These are phyloP conservation scores for Elachura formosa DNA, from an alignment of 2,113 vertebrate species.

Conservation along the genomic window DNA sequence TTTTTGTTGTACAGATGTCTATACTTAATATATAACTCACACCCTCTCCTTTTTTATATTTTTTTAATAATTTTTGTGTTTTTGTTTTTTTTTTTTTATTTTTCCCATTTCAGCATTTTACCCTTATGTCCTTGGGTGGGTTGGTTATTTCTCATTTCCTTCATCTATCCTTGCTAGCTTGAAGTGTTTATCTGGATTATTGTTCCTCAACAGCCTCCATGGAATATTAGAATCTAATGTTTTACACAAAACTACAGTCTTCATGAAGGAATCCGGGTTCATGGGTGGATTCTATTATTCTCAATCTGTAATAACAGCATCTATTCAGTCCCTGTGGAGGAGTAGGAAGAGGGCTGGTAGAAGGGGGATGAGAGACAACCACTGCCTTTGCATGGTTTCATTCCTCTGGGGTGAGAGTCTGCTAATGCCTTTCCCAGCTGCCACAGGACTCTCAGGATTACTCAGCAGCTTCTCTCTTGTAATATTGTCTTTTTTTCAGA, in stretches of 20 bases:
- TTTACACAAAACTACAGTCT: neutral
- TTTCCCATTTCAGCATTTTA: neutral
- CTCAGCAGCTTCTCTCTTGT: neutral
- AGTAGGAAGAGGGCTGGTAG: neutral
- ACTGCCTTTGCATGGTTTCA: neutral
- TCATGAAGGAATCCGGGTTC: neutral
- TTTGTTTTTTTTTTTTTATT: fast-evolving
- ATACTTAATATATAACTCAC: neutral
- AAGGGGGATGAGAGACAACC: neutral
- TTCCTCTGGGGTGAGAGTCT: neutral
- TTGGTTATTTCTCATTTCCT: neutral
- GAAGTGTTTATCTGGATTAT: neutral
- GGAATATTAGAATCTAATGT: neutral
- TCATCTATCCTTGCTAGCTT: neutral
- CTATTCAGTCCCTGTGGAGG: neutral
- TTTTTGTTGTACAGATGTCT: neutral
- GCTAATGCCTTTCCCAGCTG: neutral
- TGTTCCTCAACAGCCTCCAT: neutral
- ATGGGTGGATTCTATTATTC: neutral
- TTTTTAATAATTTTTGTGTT: no score
- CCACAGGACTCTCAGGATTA: neutral
- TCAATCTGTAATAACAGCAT: neutral
- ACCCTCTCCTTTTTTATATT: no score
- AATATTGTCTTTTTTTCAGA: neutral
- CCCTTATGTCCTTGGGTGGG: neutral